A percentile compares a stretch with the other conserved stretches of the same genome.
Evolutionary conservation across 2,113 vertebrate genomes (phyloP).

Genomic region (Pangasianodon hypophthalmus): DNA sequence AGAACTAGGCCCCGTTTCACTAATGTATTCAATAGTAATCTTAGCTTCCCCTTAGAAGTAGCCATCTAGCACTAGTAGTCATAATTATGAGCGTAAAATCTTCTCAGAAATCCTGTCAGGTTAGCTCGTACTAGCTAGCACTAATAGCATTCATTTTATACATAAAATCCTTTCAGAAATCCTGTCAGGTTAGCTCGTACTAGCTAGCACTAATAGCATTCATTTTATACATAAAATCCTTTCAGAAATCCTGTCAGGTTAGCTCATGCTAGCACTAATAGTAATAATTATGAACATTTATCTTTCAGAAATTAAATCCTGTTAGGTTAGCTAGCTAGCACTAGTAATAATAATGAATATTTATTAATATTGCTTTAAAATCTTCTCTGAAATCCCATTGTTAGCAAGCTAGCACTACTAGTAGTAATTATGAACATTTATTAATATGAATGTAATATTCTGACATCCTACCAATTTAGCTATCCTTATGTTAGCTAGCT

Average conservation of each 20-base stretch:
- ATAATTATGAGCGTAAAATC: background rate
- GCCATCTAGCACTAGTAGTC: background rate
- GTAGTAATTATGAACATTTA: background rate
- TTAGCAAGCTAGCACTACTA: background rate
- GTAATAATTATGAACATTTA: too few species aligned
- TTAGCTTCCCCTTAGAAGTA: background rate
- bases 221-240: background rate
- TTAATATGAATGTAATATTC: background rate
- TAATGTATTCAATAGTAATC: background rate
- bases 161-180: background rate
- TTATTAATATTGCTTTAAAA: background rate
- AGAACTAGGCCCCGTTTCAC: background rate
- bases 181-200: background rate
- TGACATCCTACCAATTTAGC: background rate
- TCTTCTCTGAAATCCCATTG: background rate
- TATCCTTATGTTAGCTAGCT: background rate
- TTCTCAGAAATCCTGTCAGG: background rate
- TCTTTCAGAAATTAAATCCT: background rate
- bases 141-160: too few species aligned
- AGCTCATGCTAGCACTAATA: background rate
- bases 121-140: background rate
- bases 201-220: background rate
- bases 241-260: background rate
- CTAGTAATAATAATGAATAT: background rate
- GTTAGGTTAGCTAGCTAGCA: background rate